Evolutionary conservation across 2,888 invertebrate genomes (phyloP).

Genomic region (Phortica magna): DNA sequence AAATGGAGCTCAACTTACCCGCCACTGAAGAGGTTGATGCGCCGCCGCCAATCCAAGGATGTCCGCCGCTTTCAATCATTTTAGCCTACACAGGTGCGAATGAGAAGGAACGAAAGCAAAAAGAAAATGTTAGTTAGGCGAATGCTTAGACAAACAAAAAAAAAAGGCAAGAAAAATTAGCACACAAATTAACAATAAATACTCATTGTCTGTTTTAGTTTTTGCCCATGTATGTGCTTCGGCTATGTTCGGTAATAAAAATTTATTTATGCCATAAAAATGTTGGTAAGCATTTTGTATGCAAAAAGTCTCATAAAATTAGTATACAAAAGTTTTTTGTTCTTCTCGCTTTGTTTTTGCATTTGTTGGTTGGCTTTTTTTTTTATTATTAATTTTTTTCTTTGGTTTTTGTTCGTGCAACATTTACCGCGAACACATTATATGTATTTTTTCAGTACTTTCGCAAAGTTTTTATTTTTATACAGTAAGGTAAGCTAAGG

Average conservation of each 20-base stretch:
- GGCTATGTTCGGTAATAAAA: conserved; percentile 61
- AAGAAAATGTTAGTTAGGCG: conserved; percentile 36
- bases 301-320: conserved; percentile 67
- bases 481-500: too few relatives aligned
- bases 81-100: conserved; percentile 68
- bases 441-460: too few relatives aligned
- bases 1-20: conserved; percentile 64
- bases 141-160: neutral
- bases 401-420: too few relatives aligned
- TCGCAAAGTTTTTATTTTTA: too few relatives aligned
- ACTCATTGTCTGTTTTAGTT: conserved; percentile 29
- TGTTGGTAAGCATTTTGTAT: conserved; percentile 65
- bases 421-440: too few relatives aligned
- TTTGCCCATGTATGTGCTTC: conserved; percentile 6
- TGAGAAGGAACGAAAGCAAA: conserved; percentile 30
- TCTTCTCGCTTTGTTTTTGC: neutral
- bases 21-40: conserved; percentile 76
- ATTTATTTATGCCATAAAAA: conserved; percentile 72
- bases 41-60: conserved; percentile 76
- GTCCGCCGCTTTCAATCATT: conserved; percentile 76
- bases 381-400: neutral
- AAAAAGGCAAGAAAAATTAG: conserved; percentile 25
- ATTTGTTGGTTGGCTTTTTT: conserved; percentile 14
- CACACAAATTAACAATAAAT: conserved; percentile 39
- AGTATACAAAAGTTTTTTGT: conserved; percentile 64